A percentile compares a stretch with the other conserved stretches of the same genome.
Evolutionary conservation across 2,888 invertebrate species (phyloP).

Genomic region (Oxycera nigricornis): DNA sequence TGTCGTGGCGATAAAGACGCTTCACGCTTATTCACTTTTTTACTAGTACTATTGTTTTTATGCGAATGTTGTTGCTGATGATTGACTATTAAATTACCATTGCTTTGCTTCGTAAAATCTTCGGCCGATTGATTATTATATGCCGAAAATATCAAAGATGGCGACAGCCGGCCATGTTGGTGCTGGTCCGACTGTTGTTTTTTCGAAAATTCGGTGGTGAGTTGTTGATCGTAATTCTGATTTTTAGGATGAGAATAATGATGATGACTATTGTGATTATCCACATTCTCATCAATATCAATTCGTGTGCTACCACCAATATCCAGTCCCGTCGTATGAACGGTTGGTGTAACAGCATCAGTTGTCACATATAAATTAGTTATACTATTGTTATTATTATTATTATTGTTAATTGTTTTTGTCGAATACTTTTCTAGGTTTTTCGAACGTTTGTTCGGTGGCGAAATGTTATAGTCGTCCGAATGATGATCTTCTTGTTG

Average conservation of each 20-base stretch:
- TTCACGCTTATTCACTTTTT: constrained; percentile 49
- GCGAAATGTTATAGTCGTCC: constrained; percentile 48
- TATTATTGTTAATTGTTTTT: constrained; percentile 46
- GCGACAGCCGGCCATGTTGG: not conserved
- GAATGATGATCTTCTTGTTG: constrained; percentile 17
- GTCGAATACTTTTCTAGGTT: constrained; percentile 40
- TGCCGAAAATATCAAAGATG: not conserved
- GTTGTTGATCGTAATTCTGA: constrained; percentile 22
- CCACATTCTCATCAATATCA: constrained; percentile 32
- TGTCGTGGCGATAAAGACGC: constrained; percentile 60
- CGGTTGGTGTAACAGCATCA: not conserved
- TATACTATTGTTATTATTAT: constrained; percentile 43
- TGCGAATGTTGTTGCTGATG: not conserved
- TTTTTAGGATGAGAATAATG: constrained; percentile 1
- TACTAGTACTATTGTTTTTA: constrained; percentile 37
- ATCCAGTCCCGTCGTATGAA: not conserved
- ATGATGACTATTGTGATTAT: constrained; percentile 11
- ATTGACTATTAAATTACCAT: constrained; percentile 39
- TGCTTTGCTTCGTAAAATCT: constrained; percentile 30
- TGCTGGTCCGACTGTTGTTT: constrained; percentile 15
- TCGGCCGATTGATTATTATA: not conserved
- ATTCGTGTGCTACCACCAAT: constrained; percentile 3
- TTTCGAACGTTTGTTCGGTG: constrained; percentile 51
- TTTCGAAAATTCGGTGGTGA: constrained; percentile 1
- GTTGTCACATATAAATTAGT: constrained; percentile 33